Percentiles rank a stretch among this genome's conserved stretches.
Conservation (phyloP, 2,888 invertebrate species). For the Pheosia tremula region DNA sequence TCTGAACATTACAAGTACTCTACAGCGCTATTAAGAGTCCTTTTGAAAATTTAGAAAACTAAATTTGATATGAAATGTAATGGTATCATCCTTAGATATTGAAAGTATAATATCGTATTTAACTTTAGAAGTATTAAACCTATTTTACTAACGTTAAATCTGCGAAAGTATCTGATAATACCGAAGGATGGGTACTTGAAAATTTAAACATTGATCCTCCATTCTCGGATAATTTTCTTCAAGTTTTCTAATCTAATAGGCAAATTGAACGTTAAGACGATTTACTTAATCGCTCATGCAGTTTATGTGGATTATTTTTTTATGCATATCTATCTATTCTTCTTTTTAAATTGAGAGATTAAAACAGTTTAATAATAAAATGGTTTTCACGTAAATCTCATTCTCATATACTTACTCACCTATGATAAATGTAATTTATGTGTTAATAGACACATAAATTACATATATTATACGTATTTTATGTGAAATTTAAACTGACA, state of each 20-base stretch:
- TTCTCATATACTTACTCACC: neutral
- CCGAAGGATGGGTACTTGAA: neutral
- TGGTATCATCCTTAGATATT: neutral
- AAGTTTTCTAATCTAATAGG: neutral
- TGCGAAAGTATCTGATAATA: neutral
- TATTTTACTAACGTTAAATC: slow-evolving; percentile 1
- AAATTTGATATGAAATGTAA: neutral
- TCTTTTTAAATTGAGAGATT: no score
- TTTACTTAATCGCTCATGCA: neutral
- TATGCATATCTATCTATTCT: neutral
- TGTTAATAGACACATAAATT: no score
- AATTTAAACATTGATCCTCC: neutral
- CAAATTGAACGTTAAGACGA: neutral
- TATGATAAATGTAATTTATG: no score
- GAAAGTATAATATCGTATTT: neutral
- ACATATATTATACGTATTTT: no score
- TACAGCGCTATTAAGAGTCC: neutral
- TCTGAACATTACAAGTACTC: neutral
- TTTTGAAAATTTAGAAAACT: neutral
- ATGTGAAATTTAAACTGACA: no score
- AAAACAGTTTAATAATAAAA: no score
- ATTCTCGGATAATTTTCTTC: neutral
- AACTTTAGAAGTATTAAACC: slow-evolving; percentile 4
- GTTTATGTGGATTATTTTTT: neutral
- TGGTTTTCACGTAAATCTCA: neutral